These are phyloP conservation scores for Crepidodera aurea DNA, from an alignment of 2,888 invertebrate species.

Conservation along the genomic window DNA sequence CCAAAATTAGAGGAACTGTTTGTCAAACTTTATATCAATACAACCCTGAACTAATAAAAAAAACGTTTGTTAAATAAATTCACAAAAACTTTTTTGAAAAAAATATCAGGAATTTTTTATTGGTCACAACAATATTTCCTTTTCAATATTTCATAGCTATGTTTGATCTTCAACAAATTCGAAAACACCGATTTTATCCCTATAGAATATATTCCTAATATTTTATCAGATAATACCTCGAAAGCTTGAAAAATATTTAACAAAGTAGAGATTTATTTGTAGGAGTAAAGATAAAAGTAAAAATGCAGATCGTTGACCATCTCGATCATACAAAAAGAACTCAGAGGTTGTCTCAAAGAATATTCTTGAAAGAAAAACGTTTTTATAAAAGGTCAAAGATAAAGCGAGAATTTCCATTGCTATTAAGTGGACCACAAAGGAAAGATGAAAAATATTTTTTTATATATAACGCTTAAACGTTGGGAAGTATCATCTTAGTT, in stretches of 20 bases:
- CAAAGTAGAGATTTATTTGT: conserved; percentile 6
- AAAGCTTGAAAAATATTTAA: background rate
- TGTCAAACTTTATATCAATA: no score
- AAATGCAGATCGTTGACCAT: conserved; percentile 21
- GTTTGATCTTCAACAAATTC: no score
- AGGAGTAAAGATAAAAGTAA: conserved; percentile 14
- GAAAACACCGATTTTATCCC: background rate
- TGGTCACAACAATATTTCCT: no score
- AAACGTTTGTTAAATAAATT: no score
- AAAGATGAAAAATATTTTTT: conserved; percentile 14
- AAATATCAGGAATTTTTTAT: no score
- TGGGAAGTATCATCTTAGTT: background rate
- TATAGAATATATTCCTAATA: background rate
- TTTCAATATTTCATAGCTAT: no score
- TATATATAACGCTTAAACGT: background rate
- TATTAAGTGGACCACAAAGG: conserved; percentile 25
- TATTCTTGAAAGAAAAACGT: conserved; percentile 14
- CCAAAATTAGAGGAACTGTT: no score
- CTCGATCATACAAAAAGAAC: background rate
- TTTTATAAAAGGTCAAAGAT: conserved; percentile 22
- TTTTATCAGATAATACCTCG: conserved; percentile 7
- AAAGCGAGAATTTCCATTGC: conserved; percentile 31
- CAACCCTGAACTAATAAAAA: no score
- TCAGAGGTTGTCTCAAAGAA: conserved; percentile 18
- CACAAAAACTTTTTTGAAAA: no score